A percentile compares a stretch with the other conserved stretches of the same genome.
These are phyloP conservation scores for Drosophila infuscata DNA, from an alignment of 2,888 invertebrate species.

Conservation along the genomic window DNA sequence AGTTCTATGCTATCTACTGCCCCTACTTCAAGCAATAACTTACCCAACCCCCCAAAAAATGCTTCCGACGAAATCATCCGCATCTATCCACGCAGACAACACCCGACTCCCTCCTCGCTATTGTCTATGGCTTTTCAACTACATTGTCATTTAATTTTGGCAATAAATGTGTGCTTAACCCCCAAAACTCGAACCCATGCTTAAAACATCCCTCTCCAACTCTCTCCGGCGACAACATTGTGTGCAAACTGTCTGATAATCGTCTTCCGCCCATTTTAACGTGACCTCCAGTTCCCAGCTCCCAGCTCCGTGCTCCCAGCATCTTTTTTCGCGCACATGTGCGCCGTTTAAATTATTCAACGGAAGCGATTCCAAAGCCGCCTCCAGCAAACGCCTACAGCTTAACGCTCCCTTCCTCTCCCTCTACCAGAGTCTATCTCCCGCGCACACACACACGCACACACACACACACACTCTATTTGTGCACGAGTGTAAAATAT, in stretches of 20 bases:
- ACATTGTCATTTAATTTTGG: slow-evolving; percentile 83
- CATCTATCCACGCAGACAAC: slow-evolving; percentile 52
- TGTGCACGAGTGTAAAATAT: slow-evolving; percentile 62
- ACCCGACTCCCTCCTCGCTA: not conserved
- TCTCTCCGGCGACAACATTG: slow-evolving; percentile 63
- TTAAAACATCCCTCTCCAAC: not conserved
- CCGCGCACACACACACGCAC: not conserved
- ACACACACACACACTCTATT: not conserved
- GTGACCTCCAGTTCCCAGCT: slow-evolving; percentile 40
- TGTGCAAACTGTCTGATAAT: slow-evolving; percentile 82
- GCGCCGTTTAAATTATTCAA: slow-evolving; percentile 78
- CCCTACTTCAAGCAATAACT: not conserved
- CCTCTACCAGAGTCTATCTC: not conserved
- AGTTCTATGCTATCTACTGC: slow-evolving; percentile 1
- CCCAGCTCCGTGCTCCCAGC: slow-evolving; percentile 10
- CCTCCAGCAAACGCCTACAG: slow-evolving; percentile 9
- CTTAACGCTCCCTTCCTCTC: not conserved
- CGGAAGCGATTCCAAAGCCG: slow-evolving; percentile 60
- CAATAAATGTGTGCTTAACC: slow-evolving; percentile 72
- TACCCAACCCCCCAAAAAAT: not conserved
- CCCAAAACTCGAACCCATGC: not conserved
- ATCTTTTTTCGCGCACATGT: slow-evolving; percentile 67
- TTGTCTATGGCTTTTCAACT: slow-evolving; percentile 61
- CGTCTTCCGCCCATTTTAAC: slow-evolving; percentile 81
- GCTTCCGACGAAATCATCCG: slow-evolving; percentile 26